These are phyloP conservation scores for Suillia variegata DNA, from an alignment of 2,888 invertebrate genomes.

Conservation along the genomic window DNA sequence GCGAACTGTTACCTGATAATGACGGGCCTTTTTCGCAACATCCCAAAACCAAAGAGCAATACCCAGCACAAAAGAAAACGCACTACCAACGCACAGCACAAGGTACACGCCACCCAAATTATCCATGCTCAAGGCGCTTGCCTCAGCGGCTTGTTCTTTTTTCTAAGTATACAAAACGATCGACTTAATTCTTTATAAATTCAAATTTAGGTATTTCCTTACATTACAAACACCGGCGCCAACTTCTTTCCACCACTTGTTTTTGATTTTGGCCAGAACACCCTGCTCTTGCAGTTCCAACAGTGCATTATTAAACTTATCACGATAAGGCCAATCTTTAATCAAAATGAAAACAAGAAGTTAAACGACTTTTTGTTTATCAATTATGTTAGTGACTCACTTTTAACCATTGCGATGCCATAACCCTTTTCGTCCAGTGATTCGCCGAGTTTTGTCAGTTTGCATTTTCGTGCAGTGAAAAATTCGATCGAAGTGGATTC, in stretches of 20 bases:
- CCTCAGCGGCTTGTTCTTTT: conserved; percentile 39
- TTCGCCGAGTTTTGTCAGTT: conserved; percentile 67
- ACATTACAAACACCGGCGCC: conserved; percentile 76
- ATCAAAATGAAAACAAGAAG: no score
- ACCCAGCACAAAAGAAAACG: conserved; percentile 48
- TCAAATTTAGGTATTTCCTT: conserved; percentile 41
- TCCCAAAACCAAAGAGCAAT: conserved; percentile 49
- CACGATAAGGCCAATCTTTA: conserved; percentile 67
- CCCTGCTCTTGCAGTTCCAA: conserved; percentile 85
- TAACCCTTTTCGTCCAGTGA: conserved; percentile 75
- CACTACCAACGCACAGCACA: conserved; percentile 64
- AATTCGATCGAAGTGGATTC: conserved; percentile 81
- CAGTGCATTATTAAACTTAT: conserved; percentile 79
- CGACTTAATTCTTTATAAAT: conserved; percentile 29
- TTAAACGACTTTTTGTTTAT: conserved; percentile 2
- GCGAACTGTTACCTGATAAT: conserved; percentile 50
- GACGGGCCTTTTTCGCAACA: conserved; percentile 49
- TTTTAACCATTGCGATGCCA: conserved; percentile 73
- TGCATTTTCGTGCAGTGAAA: conserved; percentile 69
- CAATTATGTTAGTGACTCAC: conserved; percentile 57
- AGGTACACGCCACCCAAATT: conserved; percentile 71
- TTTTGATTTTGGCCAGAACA: conserved; percentile 74
- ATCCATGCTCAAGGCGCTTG: conserved; percentile 59
- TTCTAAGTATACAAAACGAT: conserved; percentile 23
- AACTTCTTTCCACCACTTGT: conserved; percentile 89